A percentile compares a stretch with the other conserved stretches of the same genome.
phyloP scores from a whole-genome alignment of 2,797 vertebrate genomes.

The Rhabdophis nuchalis region DNA sequence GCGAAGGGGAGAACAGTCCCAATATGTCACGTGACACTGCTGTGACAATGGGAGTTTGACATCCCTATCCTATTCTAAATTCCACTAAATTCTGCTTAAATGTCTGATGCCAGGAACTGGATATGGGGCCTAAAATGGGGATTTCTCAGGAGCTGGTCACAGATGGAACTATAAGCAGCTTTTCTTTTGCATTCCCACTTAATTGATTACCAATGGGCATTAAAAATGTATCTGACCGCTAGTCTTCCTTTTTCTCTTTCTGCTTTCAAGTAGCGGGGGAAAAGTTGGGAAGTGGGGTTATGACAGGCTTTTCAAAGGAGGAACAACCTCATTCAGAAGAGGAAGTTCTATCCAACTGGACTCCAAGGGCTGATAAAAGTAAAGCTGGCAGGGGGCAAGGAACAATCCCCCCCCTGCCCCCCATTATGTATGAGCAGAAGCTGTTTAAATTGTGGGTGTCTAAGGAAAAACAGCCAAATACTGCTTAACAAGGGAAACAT shows the following conservation, averaged over 20 bases:
- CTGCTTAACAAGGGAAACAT: not conserved
- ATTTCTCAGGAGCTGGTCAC: not conserved
- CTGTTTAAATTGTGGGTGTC: not conserved
- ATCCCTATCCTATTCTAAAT: not conserved
- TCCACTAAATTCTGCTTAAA: not conserved
- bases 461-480: not conserved
- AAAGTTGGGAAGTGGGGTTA: not conserved
- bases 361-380: not conserved
- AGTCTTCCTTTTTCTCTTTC: conserved; percentile 4
- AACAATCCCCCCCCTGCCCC: not conserved
- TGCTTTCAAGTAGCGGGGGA: not conserved
- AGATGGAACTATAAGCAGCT: not conserved
- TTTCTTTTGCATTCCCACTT: not conserved
- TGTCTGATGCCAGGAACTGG: not conserved
- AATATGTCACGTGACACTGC: no score
- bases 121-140: not conserved
- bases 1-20: no score
- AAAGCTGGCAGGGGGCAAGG: not conserved
- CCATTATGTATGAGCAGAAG: not conserved
- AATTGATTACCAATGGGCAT: not conserved
- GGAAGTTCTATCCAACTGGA: not conserved
- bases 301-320: not conserved
- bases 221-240: not conserved
- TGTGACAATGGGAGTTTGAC: no score
- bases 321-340: not conserved